Evolutionary conservation across 2,113 vertebrate genomes (phyloP).

Genomic region (Sinocyclocheilus rhinocerous): DNA sequence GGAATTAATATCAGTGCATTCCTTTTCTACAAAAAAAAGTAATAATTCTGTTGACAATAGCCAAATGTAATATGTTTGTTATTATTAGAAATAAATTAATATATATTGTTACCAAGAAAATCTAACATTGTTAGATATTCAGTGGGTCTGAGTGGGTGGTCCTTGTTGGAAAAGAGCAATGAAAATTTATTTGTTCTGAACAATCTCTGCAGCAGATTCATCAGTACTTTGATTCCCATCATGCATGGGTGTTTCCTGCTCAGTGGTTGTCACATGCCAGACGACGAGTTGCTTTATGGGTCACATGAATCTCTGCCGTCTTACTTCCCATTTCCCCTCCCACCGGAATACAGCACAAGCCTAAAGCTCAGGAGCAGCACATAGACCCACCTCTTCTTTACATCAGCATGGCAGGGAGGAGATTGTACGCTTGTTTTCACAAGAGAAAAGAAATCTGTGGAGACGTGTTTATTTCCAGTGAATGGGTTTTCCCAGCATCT

Average conservation of each 20-base stretch:
- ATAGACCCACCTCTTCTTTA: constrained; percentile 17
- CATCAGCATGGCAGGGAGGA: background rate
- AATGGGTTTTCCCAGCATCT: background rate
- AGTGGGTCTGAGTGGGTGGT: background rate
- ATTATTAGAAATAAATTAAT: background rate
- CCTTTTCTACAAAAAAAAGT: background rate
- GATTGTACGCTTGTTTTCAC: background rate
- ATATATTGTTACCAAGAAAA: background rate
- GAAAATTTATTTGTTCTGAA: background rate
- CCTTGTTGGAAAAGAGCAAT: background rate
- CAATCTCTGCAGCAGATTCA: constrained; percentile 16
- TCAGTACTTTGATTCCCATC: constrained; percentile 37
- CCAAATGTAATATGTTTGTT: background rate
- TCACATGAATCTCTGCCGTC: constrained; percentile 46
- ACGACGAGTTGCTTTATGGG: constrained; percentile 21
- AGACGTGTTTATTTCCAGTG: background rate
- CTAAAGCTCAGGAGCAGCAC: background rate
- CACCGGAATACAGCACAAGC: background rate
- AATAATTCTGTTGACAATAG: background rate
- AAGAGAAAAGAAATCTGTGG: constrained; percentile 12
- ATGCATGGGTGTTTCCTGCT: constrained; percentile 36
- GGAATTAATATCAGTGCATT: background rate
- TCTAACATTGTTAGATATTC: too few species aligned
- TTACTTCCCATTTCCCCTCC: constrained; percentile 42
- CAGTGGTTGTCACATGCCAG: constrained; percentile 37